Base-by-base conservation (phyloP, 2,113 vertebrate genomes). In the Eclectus roratus region DNA sequence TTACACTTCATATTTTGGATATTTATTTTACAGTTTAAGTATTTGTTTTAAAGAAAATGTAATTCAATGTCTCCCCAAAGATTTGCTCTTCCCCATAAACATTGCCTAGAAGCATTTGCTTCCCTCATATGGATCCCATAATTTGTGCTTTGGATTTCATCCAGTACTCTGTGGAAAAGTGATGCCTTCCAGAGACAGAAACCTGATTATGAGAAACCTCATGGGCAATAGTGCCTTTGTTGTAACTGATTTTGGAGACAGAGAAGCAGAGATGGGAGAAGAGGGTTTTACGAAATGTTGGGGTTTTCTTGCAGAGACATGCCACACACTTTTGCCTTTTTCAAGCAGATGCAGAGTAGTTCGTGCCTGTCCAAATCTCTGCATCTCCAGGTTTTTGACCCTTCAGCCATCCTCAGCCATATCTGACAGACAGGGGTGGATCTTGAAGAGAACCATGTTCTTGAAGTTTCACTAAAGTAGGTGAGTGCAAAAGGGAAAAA, bases 151-250 rank as follows among this genome's bases (percentile, higher is more conserved):
- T 97, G 94, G 92, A 94, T 96, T 83, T 88, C 63, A 43, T 95
- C 96, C 95, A 95, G n/a, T 41, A 33, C 65, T 95, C 65, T 89
- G 86, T 82, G 78, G 83, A 96, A 95, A 92, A 94, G 66, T 94
- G 96, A 95, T 96, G 93, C 93, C 92, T 96, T 95, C 92, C 94
- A 96, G 96, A 95, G 88, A 93, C 93, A 95, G 91, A 96, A 93
- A 96, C 86, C 86, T 89, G 94, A 93, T 91, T 96, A 93, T 91
- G 90, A 94, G 93, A 94, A 95, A 87, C 66, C 86, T 95, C 88
- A 44, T 53, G 64, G 93, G 88, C 92, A 88, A 82, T 80, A 82
- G 58, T 96, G 91, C 41, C 80, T 94, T 94, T 93, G 81, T 95
- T 96, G 80, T 84, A 96, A 55, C 66, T 89, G 94, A 74, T 94